Evolutionary conservation across 2,797 vertebrate genomes (phyloP), one percentile per base, ranked within the genome.

Genomic region (Myotis vivesi): DNA sequence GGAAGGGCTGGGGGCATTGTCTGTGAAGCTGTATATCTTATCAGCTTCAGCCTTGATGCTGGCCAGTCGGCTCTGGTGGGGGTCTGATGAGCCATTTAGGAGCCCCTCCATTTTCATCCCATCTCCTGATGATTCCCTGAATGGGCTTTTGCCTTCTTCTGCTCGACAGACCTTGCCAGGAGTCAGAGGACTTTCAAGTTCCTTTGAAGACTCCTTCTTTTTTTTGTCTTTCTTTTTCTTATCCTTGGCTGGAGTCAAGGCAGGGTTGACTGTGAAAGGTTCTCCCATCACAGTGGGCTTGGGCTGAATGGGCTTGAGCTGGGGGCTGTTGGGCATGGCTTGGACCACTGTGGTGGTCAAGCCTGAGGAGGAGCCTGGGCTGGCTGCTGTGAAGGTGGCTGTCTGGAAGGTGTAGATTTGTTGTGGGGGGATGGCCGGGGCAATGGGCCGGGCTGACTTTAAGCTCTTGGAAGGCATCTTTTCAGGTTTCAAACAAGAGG

Each of bases 161-260:
- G 97, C 95, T 96, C 99, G 99, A 38, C 98, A 99, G n/a, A 98
- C 98, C 97, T 99, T 99, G 87, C 99, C 98, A 0, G 98, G 98
- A 88, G 99, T 99, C 96, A 99, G 98, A 62, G 99, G 99, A 87
- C 98, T 99, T 97, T 99, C 99, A 1, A 98, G 98, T 68, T 99
- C 99, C 97, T 99, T 99, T 19, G 96, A 97, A 19, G 98, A 97
- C 8, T 98, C 98, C 87, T 99, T 99, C 97, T 99, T 99, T 98
- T 99, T 99, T 98, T 99, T 99, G 93, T 99, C 99, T 95, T 99
- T 99, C 97, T 99, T 99, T 96, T 99, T 99, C 98, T 99, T 99
- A 97, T 99, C 99, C 98, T 99, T 99, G 95, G 99, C 98, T 96
- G 98, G 98, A 68, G 98, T 98, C 95, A 99, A 98, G 82, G 98